Base-by-base conservation (phyloP, 2,113 vertebrate species). In the Melanocharis versteri region DNA sequence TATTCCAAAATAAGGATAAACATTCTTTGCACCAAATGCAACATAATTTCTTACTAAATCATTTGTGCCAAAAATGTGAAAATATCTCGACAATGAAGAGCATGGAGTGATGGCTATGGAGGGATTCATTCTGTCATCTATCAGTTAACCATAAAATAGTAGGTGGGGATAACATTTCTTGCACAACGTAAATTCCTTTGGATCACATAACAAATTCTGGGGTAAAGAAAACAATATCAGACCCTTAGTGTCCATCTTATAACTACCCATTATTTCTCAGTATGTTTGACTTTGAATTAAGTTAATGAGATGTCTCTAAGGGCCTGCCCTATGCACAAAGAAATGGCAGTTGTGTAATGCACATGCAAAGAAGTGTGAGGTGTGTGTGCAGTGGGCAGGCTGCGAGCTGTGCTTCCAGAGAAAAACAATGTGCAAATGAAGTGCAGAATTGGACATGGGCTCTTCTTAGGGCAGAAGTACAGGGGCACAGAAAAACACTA, bases 41-140 rank as follows among this genome's bases (percentile, higher is more conserved):
- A 89, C 71, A 9, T n/a, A 57, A 53, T 45, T 56, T 90, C 87
- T 97, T 71, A 91, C 87, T 89, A 97, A 97, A 95, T 97, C 96
- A 98, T 98, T 98, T 98, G 97, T 98, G 97, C 97, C 97, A 98
- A 98, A 98, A 98, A 85, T 5, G 48, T 95, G 94, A 97, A 64
- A 96, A 35, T 94, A 95, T 97, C 85, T 97, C 50, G 83, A 96
- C 92, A 97, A 98, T 97, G 98, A 96, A 96, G 84, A 97, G 97
- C 97, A 96, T 97, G 97, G 90, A 92, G 96, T 95, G 80, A 97
- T 98, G 96, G 57, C 87, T 84, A 97, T 93, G 96, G 96, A 96
- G 90, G 87, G 40, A 82, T 48, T 94, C 1, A 35, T 92, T 97
- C 60, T 68, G 33, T 78, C 91, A 85, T 21, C 90, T 93, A 91